Evolutionary conservation across 1,140 invertebrate species (phyloP), one percentile per base, ranked within the genome.

Genomic region (Pachyrhynchus sulphureomaculatus): DNA sequence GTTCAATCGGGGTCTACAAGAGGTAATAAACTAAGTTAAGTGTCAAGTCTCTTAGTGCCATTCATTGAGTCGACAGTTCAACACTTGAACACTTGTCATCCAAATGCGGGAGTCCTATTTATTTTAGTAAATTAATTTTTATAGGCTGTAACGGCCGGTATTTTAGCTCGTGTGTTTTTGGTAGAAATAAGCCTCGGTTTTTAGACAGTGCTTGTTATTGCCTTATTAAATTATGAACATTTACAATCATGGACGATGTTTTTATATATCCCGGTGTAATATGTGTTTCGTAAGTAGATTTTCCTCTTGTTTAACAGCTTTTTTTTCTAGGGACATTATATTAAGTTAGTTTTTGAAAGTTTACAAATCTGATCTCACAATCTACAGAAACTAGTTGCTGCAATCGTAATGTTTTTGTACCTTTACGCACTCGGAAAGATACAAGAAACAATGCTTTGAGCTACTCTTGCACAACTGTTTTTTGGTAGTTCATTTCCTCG

Each of bases 1-100:
- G 45, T 32, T 52, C 34, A 37, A 52, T 52, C 49, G 45, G 34
- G 33, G 49, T 53, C 49, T 53, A 21, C 15, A 55, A 34, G 26
- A 34, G 24, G 13, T 21, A 51, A 32, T 32, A 51, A 51, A 20
- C 17, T 23, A 6, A 15, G 49, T 52, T 52, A 32, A 52, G 49
- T 52, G 18, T 52, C 47, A 52, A 32, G 49, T 53, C 10, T 24
- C 17, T 20, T 10, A 12, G 18, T 41, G 20, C 24, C 15, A 15
- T 15, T 32, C 13, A 32, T 21, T 33, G 45, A 48, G 45, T 10
- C 20, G 33, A 17, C 15, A 15, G 18, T 9, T 45, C 42, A 45
- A 45, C 42, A 45, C 33, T 9, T 39, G 49, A 6, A 15, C 17
- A 29, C 2, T 29, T 29, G 26, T 29, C 26, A 29, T 13, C 21